Conservation (phyloP, 2,113 vertebrate genomes). For the Microtus montanus region DNA sequence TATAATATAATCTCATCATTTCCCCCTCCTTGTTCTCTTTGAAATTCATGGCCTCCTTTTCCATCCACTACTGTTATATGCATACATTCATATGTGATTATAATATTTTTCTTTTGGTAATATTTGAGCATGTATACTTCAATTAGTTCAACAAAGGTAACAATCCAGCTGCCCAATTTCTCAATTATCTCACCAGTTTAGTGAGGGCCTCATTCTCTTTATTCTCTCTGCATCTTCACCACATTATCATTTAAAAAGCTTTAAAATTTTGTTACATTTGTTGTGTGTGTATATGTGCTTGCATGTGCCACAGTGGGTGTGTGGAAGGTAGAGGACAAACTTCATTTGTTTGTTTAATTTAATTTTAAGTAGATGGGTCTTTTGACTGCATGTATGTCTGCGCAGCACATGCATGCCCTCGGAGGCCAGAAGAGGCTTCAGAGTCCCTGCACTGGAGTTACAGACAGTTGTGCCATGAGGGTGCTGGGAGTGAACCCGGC, state of each 20-base stretch:
- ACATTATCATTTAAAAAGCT: background rate
- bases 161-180: background rate
- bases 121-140: background rate
- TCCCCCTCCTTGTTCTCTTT: background rate
- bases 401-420: background rate
- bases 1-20: background rate
- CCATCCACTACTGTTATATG: background rate
- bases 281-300: background rate
- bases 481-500: no score
- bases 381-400: background rate
- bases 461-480: background rate
- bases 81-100: background rate
- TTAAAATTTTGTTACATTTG: background rate
- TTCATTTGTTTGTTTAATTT: background rate
- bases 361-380: background rate
- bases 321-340: background rate
- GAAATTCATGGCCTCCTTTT: background rate
- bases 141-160: background rate
- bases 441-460: background rate
- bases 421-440: background rate
- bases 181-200: background rate
- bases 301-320: background rate
- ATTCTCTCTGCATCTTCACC: background rate
- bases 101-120: background rate
- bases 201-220: background rate